Conservation (phyloP, 2,113 vertebrate genomes). For the Xiphophorus hellerii region DNA sequence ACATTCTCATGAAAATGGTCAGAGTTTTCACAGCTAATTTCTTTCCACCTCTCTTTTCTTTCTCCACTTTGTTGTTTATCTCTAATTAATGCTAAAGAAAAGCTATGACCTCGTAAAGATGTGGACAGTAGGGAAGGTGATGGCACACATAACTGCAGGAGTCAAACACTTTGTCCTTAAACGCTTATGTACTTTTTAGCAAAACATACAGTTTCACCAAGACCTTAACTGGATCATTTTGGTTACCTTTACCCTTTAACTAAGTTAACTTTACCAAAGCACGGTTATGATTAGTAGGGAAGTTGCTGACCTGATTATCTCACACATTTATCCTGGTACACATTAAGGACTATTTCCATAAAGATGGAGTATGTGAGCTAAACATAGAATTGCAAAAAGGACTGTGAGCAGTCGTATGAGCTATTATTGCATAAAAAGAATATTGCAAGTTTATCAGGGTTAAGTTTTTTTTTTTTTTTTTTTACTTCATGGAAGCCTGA, state of each 20-base stretch:
- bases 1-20: constrained; percentile 32
- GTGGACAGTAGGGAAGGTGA: not conserved
- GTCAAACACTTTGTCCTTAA: not conserved
- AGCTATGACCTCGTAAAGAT: not conserved
- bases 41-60: constrained; percentile 69
- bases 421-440: not conserved
- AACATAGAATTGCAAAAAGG: not conserved
- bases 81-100: constrained; percentile 59
- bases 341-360: not conserved
- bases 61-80: constrained; percentile 65
- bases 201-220: not conserved
- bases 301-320: not conserved
- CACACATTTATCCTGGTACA: not conserved
- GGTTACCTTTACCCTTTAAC: not conserved
- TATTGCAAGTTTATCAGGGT: no score
- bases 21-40: constrained; percentile 45
- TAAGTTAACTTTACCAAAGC: not conserved
- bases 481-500: no score
- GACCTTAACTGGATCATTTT: not conserved
- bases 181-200: not conserved
- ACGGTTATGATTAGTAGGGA: not conserved
- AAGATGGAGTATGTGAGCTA: not conserved
- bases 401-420: not conserved
- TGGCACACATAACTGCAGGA: not conserved
- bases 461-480: no score